Percentiles rank a stretch among this genome's conserved stretches.
These are phyloP conservation scores for Drosophila niveifrons DNA, from an alignment of 2,888 invertebrate species.

Conservation along the genomic window DNA sequence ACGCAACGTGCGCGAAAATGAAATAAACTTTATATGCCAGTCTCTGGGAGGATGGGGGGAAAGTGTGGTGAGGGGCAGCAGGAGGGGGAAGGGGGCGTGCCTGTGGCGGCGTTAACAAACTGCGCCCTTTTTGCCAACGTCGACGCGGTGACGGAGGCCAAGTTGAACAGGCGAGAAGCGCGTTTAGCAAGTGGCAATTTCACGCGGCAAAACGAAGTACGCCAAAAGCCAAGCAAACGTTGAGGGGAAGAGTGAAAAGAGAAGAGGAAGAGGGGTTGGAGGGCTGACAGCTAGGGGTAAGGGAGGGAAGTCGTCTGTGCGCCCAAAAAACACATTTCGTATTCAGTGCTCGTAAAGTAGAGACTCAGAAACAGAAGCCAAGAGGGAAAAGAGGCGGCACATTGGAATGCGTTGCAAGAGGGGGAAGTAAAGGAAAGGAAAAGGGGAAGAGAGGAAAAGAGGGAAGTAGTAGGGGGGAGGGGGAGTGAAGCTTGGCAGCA, in stretches of 20 bases:
- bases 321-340: constrained; percentile 75
- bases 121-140: constrained; percentile 38
- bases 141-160: constrained; percentile 78
- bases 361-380: constrained; percentile 54
- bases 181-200: constrained; percentile 79
- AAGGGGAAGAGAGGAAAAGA: background rate
- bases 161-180: constrained; percentile 81
- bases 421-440: background rate
- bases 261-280: background rate
- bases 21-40: constrained; percentile 72
- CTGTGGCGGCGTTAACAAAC: constrained; percentile 35
- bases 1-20: constrained; percentile 79
- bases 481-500: background rate
- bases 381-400: background rate
- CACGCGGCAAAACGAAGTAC: constrained; percentile 64
- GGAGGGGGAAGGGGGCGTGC: background rate
- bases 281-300: background rate
- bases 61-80: background rate
- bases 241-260: background rate
- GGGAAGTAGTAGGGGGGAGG: background rate
- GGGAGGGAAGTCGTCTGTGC: constrained; percentile 36
- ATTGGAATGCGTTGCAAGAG: background rate
- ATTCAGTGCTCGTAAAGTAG: constrained; percentile 80
- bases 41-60: background rate
- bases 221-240: background rate